Base-by-base conservation (phyloP, 1,140 invertebrate species). In the Lepidostoma basale region DNA sequence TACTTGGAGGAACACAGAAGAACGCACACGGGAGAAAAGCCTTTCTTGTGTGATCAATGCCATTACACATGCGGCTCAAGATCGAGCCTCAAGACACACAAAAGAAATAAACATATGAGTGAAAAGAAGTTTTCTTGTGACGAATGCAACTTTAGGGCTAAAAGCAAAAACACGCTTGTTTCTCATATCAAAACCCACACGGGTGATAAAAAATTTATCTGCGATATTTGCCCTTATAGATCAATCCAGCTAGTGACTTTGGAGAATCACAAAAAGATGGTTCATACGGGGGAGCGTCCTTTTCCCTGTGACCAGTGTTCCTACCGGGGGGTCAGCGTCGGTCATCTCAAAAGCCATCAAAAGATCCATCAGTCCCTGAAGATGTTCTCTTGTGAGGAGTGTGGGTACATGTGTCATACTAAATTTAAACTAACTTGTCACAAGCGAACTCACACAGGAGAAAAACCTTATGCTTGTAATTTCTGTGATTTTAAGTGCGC, bases 231-330 rank as follows among this genome's bases (percentile, higher is more conserved):
- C 44, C 28, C 67, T 0, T 73, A 69, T 45, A 66, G 62, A 65
- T 56, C 71, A 1, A 73, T 73, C 40, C 67, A 69, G 18, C 52
- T 64, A 10, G 67, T 56, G 1, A 54, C 63, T 3, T 47, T 73
- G 20, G 64, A 69, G 45, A 69, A 56, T 59, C 71, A 73, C 20
- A 73, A 64, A 18, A 26, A 33, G 20, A 73, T 73, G 71, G 67
- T 67, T 3, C 71, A 73, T 25, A 73, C 67, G 2, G 45, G 58
- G 5, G 71, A 73, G 42, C 33, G 71, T 12, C 71, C 71, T 5
- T 73, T 69, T 42, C 45, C 67, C 16, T 73, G 71, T 30, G 59
- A 69, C 18, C 33, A 59, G 52, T 73, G 71, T 58, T 30, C 71
- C 0, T 73, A 73, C 33, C 47, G 64, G 3, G 54, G 67, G 9